These are phyloP conservation scores for Calliphora vomitoria DNA, from an alignment of 2,888 invertebrate species.

Conservation along the genomic window DNA sequence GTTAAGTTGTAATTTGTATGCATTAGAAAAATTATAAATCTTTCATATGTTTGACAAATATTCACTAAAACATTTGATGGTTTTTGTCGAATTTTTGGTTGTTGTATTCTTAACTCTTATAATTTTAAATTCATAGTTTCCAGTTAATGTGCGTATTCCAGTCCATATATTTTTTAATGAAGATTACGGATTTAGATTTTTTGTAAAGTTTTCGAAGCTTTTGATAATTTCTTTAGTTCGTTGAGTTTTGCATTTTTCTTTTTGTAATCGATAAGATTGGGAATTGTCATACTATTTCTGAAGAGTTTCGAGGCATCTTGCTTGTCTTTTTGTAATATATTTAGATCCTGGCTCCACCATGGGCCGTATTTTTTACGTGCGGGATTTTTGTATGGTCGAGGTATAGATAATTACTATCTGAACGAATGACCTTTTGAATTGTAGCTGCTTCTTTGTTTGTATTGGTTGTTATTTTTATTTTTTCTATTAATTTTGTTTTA, in stretches of 20 bases:
- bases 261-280: background rate
- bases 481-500: too few relatives aligned
- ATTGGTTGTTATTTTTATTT: too few relatives aligned
- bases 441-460: background rate
- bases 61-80: background rate
- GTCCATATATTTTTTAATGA: background rate
- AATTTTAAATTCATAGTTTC: background rate
- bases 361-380: background rate
- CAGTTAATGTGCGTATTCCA: conserved; percentile 1
- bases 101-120: background rate
- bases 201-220: background rate
- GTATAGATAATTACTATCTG: background rate
- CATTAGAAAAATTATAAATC: background rate
- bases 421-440: background rate
- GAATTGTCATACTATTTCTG: background rate
- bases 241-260: conserved; percentile 2
- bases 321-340: background rate
- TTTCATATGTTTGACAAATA: background rate
- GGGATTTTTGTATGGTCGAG: background rate
- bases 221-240: background rate
- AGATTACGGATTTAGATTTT: background rate
- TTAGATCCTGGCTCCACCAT: background rate
- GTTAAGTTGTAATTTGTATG: background rate
- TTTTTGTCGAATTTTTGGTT: background rate
- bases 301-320: background rate